Evolutionary conservation across 53 echinoderm and acorn worm species (phyloP).

Genomic region (Echinarachnius parma): DNA sequence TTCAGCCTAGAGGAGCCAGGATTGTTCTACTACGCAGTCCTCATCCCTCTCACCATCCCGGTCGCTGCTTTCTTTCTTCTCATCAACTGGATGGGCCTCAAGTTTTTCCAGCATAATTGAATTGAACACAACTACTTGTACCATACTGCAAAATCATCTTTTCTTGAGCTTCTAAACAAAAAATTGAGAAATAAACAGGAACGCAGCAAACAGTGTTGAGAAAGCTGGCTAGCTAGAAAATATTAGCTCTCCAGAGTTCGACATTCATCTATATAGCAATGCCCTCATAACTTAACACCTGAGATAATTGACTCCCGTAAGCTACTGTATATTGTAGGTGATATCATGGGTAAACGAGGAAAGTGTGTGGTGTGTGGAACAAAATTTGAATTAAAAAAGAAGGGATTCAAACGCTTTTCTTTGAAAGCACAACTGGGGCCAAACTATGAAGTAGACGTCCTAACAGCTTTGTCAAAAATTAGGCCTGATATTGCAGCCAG

Average conservation of each 20-base stretch:
- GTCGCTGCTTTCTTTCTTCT: constrained; percentile 60
- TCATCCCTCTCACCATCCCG: constrained; percentile 63
- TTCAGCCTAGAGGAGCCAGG: constrained; percentile 42
- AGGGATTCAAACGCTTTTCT: constrained; percentile 41
- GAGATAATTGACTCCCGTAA: no score
- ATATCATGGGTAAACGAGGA: constrained; percentile 25
- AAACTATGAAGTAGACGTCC: constrained; percentile 17
- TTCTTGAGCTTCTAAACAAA: no score
- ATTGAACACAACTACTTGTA: no score
- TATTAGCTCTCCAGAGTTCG: no score
- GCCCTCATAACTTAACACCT: no score
- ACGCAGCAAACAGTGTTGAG: no score
- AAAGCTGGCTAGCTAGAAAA: no score
- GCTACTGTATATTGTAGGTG: no score
- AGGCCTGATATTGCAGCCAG: background rate
- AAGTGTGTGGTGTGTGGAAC: constrained; percentile 30
- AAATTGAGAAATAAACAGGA: no score
- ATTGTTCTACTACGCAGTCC: constrained; percentile 52
- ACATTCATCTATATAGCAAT: no score
- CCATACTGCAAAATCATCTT: no score
- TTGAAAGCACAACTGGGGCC: constrained; percentile 23
- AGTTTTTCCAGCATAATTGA: constrained; percentile 75
- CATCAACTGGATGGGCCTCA: constrained; percentile 76
- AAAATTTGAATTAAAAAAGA: constrained; percentile 35
- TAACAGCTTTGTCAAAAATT: constrained; percentile 4